Evolutionary conservation across 1,140 invertebrate species (phyloP), one percentile per base, ranked within the genome.

Genomic region (Brachionus rubens): DNA sequence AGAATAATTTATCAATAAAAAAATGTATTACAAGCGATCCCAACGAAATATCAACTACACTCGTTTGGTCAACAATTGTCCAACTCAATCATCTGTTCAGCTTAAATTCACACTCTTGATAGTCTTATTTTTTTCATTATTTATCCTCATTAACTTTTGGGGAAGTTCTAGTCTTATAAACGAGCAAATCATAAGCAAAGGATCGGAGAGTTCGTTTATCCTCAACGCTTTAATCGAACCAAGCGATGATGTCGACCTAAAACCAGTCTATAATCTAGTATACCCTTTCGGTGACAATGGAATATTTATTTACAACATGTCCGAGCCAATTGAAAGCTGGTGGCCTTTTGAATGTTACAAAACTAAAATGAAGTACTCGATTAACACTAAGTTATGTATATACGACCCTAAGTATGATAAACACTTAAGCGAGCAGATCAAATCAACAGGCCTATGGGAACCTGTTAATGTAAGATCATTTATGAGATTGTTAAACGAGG

Each of bases 241-340:
- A 21, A 36, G 21, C 28, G n/a, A 36, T 16, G 16, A 33, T 10
- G 30, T 19, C 5, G 16, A 59, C 26, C 9, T 5, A 5, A 59
- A 59, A 59, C 30, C 36, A 4, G 33, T 59, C n/a, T 59, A 59
- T 19, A 33, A 59, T 9, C 54, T 59, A 33, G 54, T 59, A 1
- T 59, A 59, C 19, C 54, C 54, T 2, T 59, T 59, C 16, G 54
- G 54, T 10, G n/a, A 59, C n/a, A 70, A 70, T 9, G 65, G 65
- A 5, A 70, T 70, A 28, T 70, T 48, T 70, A 16, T 70, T 16
- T 70, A 70, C 19, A 70, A 70, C 65, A 70, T 70, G 65, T 47
- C 41, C 21, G 65, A 70, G 40, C 65, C 65, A 0, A 19, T 70
- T 10, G 43, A 70, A 33, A 70, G 65, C 47, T 70, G 65, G 65